A percentile compares a stretch with the other conserved stretches of the same genome.
Evolutionary conservation across 2,888 invertebrate genomes (phyloP).

Genomic region (Invenusta paracnida): DNA sequence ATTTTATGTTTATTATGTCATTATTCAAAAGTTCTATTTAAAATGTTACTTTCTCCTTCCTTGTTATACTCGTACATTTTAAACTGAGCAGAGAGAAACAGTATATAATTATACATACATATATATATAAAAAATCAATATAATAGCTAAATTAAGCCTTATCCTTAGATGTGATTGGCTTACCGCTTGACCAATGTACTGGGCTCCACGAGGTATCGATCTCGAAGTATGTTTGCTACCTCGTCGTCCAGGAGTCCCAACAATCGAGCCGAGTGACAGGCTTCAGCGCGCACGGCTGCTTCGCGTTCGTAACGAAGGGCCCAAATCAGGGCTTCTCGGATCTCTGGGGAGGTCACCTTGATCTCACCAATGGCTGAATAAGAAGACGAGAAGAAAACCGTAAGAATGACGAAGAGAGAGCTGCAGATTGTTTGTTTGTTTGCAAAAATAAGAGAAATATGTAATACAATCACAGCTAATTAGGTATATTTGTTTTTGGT

Average conservation of each 20-base stretch:
- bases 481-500: no score
- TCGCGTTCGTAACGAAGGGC: conserved; percentile 58
- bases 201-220: conserved; percentile 56
- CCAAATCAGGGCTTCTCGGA: conserved; percentile 56
- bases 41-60: no score
- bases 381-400: conserved; percentile 41
- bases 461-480: no score
- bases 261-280: conserved; percentile 55
- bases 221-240: conserved; percentile 55
- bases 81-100: no score
- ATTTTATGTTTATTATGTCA: no score
- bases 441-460: no score
- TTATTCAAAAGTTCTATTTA: no score
- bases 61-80: no score
- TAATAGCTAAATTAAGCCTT: background rate
- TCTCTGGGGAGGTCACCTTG: conserved; percentile 50
- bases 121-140: no score
- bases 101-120: no score
- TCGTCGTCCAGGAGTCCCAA: conserved; percentile 52
- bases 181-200: conserved; percentile 55
- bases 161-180: conserved; percentile 40
- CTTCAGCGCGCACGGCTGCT: conserved; percentile 57
- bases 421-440: no score
- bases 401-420: no score
- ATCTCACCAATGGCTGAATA: conserved; percentile 56